These are phyloP conservation scores for Hylyphantes graminicola DNA, from an alignment of 1,140 invertebrate genomes.

Conservation along the genomic window DNA sequence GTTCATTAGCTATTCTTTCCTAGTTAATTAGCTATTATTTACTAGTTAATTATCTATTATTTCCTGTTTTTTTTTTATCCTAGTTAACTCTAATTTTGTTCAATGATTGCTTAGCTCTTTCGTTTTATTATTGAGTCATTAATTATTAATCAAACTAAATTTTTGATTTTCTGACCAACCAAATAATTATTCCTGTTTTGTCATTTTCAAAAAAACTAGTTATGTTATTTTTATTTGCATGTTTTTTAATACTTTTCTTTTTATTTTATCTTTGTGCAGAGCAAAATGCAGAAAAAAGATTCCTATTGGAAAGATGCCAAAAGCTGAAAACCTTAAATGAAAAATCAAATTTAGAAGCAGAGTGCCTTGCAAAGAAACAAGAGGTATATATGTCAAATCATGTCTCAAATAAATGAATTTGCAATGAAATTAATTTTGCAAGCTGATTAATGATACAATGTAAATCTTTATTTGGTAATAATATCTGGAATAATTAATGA, in stretches of 20 bases:
- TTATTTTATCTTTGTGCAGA: constrained; percentile 62
- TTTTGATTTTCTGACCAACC: too few species aligned
- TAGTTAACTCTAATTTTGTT: background rate
- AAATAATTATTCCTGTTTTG: too few species aligned
- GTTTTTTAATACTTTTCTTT: background rate
- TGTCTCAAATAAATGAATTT: too few species aligned
- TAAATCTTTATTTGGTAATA: background rate
- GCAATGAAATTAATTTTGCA: background rate
- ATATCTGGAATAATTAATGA: background rate
- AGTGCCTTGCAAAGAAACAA: constrained; percentile 64
- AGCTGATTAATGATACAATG: background rate
- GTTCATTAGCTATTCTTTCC: too few species aligned
- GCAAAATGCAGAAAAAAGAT: constrained; percentile 64
- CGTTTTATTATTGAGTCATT: too few species aligned
- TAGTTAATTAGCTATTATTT: too few species aligned
- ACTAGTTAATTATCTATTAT: too few species aligned
- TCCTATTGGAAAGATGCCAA: constrained; percentile 64
- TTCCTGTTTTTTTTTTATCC: background rate
- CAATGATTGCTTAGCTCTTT: too few species aligned
- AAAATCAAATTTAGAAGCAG: constrained; percentile 64
- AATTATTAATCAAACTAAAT: too few species aligned
- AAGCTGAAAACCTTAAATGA: constrained; percentile 64
- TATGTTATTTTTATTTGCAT: too few species aligned
- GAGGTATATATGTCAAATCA: constrained; percentile 57
- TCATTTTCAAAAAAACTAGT: too few species aligned